Percentiles rank a stretch among this genome's conserved stretches.
phyloP scores from a whole-genome alignment of 2,113 vertebrate species.

The Onychorhynchus coronatus region DNA sequence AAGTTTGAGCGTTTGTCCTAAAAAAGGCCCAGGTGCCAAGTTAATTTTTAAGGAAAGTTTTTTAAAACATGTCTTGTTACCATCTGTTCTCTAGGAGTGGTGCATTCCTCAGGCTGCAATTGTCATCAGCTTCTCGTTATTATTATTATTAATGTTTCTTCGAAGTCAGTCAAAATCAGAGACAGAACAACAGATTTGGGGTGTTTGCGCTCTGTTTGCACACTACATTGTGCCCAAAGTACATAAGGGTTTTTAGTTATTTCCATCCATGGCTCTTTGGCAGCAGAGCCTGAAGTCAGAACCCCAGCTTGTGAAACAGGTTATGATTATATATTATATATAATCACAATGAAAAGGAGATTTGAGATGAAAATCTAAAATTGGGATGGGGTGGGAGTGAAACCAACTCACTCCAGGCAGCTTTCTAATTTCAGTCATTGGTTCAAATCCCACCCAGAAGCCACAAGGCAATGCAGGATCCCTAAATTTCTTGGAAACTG shows the following conservation, averaged over 20 bases:
- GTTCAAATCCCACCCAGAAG: background rate
- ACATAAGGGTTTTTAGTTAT: background rate
- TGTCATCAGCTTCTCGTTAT: conserved; percentile 55
- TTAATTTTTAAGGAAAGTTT: background rate
- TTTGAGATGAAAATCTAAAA: conserved; percentile 28
- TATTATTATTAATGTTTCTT: conserved; percentile 10
- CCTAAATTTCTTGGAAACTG: background rate
- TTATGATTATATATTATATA: background rate
- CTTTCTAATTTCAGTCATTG: conserved; percentile 7
- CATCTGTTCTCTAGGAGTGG: conserved; percentile 40
- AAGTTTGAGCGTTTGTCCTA: background rate
- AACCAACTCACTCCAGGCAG: background rate
- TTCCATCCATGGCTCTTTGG: conserved; percentile 37
- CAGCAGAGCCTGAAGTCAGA: background rate
- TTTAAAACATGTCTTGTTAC: background rate
- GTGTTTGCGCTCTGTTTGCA: conserved; percentile 16
- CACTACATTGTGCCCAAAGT: background rate
- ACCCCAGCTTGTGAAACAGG: background rate
- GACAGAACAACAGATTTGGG: conserved; percentile 19
- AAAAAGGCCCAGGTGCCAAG: conserved; percentile 33
- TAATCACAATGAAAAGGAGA: conserved; percentile 12
- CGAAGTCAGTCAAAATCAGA: conserved; percentile 47
- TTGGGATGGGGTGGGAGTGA: background rate
- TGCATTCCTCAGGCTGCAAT: background rate
- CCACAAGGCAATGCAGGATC: background rate